phyloP scores from a whole-genome alignment of 2,797 vertebrate species.

The Gastrophryne carolinensis region DNA sequence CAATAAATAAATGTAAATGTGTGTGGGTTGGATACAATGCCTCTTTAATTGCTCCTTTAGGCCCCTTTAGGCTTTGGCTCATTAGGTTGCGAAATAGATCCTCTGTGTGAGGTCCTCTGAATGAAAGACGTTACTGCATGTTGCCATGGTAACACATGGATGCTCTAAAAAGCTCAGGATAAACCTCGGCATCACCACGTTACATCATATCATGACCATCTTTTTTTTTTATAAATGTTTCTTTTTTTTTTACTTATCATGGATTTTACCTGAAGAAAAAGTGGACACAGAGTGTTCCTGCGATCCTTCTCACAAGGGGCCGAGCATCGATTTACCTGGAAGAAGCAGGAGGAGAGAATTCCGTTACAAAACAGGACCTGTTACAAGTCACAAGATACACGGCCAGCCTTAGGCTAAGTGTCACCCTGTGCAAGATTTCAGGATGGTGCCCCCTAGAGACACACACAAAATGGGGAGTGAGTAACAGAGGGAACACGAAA shows the following conservation, averaged over 20 bases:
- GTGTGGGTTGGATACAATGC: not conserved
- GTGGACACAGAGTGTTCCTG: not conserved
- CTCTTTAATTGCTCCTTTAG: not conserved
- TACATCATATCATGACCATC: no score
- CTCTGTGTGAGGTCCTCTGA: not conserved
- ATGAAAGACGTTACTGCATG: slow-evolving; percentile 21
- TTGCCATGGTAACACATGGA: slow-evolving; percentile 12
- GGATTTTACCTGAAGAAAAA: slow-evolving; percentile 32
- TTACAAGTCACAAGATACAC: not conserved
- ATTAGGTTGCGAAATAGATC: not conserved
- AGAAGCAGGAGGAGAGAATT: not conserved
- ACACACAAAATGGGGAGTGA: no score
- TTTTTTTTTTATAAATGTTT: no score
- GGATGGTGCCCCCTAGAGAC: no score
- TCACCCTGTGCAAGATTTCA: no score
- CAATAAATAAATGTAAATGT: no score
- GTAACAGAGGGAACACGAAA: no score
- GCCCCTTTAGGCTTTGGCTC: not conserved
- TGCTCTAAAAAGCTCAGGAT: not conserved
- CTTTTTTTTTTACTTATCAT: no score
- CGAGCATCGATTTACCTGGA: slow-evolving; percentile 23
- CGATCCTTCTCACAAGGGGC: not conserved
- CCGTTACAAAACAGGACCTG: no score
- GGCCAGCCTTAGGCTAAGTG: no score
- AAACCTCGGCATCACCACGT: not conserved